Percentiles rank a stretch among this genome's conserved stretches.
These are phyloP conservation scores for Dryobota labecula DNA, from an alignment of 2,888 invertebrate genomes.

Conservation along the genomic window DNA sequence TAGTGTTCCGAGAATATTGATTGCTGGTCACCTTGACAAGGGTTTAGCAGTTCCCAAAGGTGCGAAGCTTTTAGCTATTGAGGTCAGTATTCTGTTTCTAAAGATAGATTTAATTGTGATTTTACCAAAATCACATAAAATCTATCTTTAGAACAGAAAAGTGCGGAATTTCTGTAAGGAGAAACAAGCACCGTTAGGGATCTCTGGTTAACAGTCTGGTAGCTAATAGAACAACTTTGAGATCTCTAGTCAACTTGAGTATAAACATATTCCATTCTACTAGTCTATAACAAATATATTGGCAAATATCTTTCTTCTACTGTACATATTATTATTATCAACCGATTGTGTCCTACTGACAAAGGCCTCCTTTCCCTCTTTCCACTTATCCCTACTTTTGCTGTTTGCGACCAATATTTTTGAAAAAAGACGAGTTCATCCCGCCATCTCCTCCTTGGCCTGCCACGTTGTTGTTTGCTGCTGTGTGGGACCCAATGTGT, in stretches of 20 bases:
- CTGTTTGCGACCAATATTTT: too few relatives aligned
- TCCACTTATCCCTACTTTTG: too few relatives aligned
- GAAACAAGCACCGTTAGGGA: too few relatives aligned
- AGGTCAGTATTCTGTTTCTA: conserved; percentile 55
- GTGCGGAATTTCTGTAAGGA: background rate
- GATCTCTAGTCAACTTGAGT: background rate
- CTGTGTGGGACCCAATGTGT: too few relatives aligned
- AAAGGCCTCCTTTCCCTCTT: too few relatives aligned
- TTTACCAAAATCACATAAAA: background rate
- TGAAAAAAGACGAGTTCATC: too few relatives aligned
- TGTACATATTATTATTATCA: too few relatives aligned
- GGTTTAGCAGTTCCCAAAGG: conserved; percentile 72
- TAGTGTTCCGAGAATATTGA: conserved; percentile 77
- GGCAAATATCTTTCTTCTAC: background rate
- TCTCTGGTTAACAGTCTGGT: background rate
- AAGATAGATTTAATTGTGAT: conserved; percentile 12
- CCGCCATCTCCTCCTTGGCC: too few relatives aligned
- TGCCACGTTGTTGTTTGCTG: too few relatives aligned
- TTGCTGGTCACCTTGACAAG: conserved; percentile 78
- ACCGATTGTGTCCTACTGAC: too few relatives aligned
- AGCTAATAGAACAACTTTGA: background rate
- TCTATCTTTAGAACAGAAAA: background rate
- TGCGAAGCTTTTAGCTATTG: conserved; percentile 61
- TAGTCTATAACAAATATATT: background rate
- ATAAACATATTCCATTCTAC: background rate